These are phyloP conservation scores for Scytalopus superciliaris DNA, from an alignment of 2,113 vertebrate genomes.

Conservation along the genomic window DNA sequence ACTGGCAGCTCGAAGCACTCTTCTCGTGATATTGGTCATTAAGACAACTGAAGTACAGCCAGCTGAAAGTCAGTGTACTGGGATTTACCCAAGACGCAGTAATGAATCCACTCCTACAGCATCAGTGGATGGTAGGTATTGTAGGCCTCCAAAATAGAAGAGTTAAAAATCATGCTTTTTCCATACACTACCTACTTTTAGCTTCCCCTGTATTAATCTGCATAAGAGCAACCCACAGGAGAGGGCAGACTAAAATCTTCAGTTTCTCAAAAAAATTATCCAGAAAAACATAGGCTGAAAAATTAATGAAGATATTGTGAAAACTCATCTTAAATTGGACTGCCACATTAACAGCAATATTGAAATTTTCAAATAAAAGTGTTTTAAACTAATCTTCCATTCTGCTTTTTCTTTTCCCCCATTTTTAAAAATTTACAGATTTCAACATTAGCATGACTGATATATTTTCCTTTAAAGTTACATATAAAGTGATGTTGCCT, in stretches of 20 bases:
- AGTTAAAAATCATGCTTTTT: not conserved
- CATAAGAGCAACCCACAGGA: not conserved
- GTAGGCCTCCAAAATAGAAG: not conserved
- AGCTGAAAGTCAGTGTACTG: not conserved
- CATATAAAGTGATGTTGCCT: not conserved
- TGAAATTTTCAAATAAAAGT: not conserved
- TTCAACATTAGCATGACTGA: not conserved
- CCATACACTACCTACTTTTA: not conserved
- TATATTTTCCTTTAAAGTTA: not conserved
- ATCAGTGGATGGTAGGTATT: not conserved
- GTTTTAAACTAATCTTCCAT: not conserved
- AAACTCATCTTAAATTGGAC: not conserved
- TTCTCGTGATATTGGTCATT: not conserved
- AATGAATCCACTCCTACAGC: not conserved
- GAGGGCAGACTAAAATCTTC: not conserved
- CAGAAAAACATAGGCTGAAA: not conserved
- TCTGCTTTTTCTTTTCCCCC: not conserved
- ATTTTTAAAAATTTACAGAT: not conserved
- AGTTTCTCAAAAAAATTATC: not conserved
- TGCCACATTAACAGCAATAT: rapidly evolving
- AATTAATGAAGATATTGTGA: not conserved
- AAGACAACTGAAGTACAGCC: not conserved
- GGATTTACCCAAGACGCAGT: not conserved
- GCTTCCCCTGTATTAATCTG: not conserved
- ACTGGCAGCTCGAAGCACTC: not conserved